Base-by-base conservation (phyloP, 2,113 vertebrate genomes). In the Dasyornis broadbenti region DNA sequence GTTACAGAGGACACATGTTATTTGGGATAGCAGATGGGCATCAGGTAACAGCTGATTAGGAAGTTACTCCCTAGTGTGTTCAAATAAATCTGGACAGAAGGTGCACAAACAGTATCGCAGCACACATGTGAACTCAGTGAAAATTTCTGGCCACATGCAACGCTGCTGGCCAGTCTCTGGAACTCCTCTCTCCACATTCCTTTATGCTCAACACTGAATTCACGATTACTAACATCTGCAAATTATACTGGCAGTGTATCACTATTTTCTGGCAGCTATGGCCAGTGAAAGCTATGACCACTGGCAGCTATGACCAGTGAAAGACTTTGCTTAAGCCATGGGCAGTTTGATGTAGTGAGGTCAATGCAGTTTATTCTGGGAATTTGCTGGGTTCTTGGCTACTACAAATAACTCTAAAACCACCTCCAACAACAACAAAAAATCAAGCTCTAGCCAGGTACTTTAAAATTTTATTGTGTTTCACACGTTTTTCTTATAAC, bases 171-270 rank as follows among this genome's bases (percentile, higher is more conserved):
- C 82, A 80, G 22, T 90, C 20, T 81, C 75, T 91, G 85, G 59
- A 54, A 88, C 59, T 85, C 56, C 50, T 88, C 35, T 89, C 11
- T 82, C 54, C 22, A 23, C 54, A 83, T 82, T 89, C 42, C 84
- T 83, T 82, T 77, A 80, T 94, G 92, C 27, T 42, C 75, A 77
- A 39, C 42, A 70, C 59, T 93, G 87, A 94, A 92, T 94, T 95
- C 73, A 47, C 85, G 82, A 95, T 95, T 91, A 40, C 78, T 91
- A 97, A 94, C 93, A 97, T 97, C 93, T 97, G 95, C 71, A 96
- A 73, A 63, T 93, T 87, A 66, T 83, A 93, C 47, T 95, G 79
- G 84, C 87, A 86, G 33, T 47, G 71, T 66, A 76, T 87, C 84
- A 88, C 73, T 11, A 4, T 66, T 96, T 95, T 92, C 85, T 96